Percentiles rank a stretch among this genome's conserved stretches.
Evolutionary conservation across 2,797 vertebrate genomes (phyloP).

Genomic region (Brachyrhaphis roseni): DNA sequence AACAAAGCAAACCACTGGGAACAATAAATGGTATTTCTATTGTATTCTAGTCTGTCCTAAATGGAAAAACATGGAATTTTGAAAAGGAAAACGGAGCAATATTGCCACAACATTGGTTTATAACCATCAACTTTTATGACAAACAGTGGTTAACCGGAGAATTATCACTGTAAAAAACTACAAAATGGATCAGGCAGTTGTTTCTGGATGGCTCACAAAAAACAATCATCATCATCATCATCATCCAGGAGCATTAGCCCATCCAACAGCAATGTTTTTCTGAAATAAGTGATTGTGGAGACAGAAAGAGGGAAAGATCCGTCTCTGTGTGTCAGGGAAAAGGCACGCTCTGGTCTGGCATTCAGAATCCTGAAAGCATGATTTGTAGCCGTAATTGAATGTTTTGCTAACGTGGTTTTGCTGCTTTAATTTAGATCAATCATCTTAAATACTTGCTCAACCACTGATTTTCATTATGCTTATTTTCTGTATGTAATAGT

Average conservation of each 20-base stretch:
- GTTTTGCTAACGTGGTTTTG: not conserved
- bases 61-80: not conserved
- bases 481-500: not conserved
- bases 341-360: not conserved
- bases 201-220: not conserved
- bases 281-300: not conserved
- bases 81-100: not conserved
- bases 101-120: not conserved
- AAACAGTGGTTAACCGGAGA: not conserved
- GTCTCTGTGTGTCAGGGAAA: not conserved
- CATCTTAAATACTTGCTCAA: not conserved
- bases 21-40: not conserved
- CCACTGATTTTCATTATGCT: slow-evolving; percentile 1
- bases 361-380: not conserved
- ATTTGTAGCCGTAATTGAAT: slow-evolving; percentile 9
- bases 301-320: not conserved
- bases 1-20: no score
- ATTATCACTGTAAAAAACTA: not conserved
- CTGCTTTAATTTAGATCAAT: slow-evolving; percentile 10
- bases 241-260: not conserved
- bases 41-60: not conserved
- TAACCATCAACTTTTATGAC: not conserved
- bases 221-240: not conserved
- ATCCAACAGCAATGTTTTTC: not conserved
- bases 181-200: not conserved